These are phyloP conservation scores for Spodoptera littoralis DNA, from an alignment of 2,888 invertebrate genomes.

Conservation along the genomic window DNA sequence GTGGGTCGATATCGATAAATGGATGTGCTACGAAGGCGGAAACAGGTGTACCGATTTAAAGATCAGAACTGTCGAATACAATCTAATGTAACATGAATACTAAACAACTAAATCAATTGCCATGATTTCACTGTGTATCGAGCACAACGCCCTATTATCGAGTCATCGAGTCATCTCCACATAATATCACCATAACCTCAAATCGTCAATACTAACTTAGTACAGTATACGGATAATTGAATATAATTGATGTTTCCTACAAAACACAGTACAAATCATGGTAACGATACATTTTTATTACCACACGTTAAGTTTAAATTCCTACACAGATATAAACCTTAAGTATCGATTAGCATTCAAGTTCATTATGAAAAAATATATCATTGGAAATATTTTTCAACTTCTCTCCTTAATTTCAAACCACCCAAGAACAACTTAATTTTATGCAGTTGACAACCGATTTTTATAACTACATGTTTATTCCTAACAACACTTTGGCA, in stretches of 20 bases:
- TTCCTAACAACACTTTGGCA: conserved; percentile 89
- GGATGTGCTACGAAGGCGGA: conserved; percentile 79
- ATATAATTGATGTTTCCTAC: conserved; percentile 42
- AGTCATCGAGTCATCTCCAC: conserved; percentile 12
- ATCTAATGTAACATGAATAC: conserved; percentile 88
- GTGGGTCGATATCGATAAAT: conserved; percentile 76
- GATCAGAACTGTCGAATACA: conserved; percentile 80
- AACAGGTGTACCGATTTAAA: conserved; percentile 77
- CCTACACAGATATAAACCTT: conserved; percentile 88
- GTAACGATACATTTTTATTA: conserved; percentile 76
- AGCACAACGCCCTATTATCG: conserved; percentile 10
- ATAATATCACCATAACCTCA: conserved; percentile 32
- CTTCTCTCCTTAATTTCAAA: conserved; percentile 86
- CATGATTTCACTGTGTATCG: conserved; percentile 71
- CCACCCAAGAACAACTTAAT: conserved; percentile 88
- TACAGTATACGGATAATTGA: conserved; percentile 44
- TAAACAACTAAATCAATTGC: conserved; percentile 85
- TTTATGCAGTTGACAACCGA: conserved; percentile 87
- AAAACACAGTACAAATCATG: conserved; percentile 70
- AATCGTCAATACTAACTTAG: conserved; percentile 28
- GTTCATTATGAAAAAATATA: conserved; percentile 89
- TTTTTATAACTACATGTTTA: conserved; percentile 86
- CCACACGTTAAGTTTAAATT: conserved; percentile 87
- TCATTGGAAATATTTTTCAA: conserved; percentile 88
- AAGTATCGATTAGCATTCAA: conserved; percentile 87